Percentiles rank a stretch among this genome's conserved stretches.
Conservation (phyloP, 1,140 invertebrate genomes). For the Cydia fagiglandana region DNA sequence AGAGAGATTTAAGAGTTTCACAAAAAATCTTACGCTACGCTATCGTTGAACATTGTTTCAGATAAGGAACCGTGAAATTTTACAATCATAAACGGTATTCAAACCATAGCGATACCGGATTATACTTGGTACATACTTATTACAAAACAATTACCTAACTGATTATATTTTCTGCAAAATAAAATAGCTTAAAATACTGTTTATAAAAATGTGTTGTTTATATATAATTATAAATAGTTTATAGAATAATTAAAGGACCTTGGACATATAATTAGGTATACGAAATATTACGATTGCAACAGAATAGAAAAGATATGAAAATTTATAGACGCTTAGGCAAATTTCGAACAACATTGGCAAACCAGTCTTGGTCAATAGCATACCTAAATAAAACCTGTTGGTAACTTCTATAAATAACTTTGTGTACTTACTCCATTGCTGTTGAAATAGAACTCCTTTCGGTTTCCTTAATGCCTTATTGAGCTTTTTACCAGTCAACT, state of each 20-base stretch:
- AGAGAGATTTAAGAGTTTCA: background rate
- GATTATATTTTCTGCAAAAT: background rate
- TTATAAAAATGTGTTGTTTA: too few species aligned
- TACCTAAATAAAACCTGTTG: conserved; percentile 11
- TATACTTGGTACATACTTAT: background rate
- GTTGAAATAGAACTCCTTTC: too few species aligned
- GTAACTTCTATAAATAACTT: background rate
- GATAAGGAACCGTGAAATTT: conserved; percentile 1
- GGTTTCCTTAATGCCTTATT: too few species aligned
- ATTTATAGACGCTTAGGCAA: background rate
- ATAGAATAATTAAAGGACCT: background rate
- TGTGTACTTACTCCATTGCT: background rate
- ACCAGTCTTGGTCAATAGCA: background rate
- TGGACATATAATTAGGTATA: too few species aligned
- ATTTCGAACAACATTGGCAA: background rate
- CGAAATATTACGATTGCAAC: too few species aligned
- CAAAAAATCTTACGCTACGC: background rate
- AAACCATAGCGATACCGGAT: background rate
- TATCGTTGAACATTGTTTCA: background rate
- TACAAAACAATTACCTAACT: background rate
- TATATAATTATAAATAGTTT: background rate
- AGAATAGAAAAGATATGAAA: too few species aligned
- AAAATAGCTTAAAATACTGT: background rate
- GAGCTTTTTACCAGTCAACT: too few species aligned
- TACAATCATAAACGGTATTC: conserved; percentile 3